Base-by-base conservation (phyloP, 2,113 vertebrate genomes). In the Panurus biarmicus region DNA sequence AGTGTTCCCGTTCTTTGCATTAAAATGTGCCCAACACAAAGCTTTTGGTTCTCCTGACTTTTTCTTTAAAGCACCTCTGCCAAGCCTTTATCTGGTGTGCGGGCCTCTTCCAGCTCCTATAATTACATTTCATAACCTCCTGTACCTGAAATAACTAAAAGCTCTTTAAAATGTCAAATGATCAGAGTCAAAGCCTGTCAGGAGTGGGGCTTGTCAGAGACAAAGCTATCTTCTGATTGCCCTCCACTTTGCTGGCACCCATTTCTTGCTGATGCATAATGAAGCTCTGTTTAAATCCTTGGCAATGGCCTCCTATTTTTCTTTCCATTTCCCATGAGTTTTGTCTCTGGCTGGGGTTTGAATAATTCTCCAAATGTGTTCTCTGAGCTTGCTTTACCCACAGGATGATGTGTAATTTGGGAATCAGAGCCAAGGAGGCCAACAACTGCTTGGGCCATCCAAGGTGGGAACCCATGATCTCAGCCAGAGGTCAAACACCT, bases 91-190 rank as follows among this genome's bases (percentile, higher is more conserved):
- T 83, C 72, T 62, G 47, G 33, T 80, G n/a, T 74, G 58, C 56
- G 77, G 87, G 50, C 56, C 71, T 88, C 51, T 65, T 90, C 60
- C 88, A 92, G 44, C 72, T 93, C 72, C 64, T 77, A 2, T 88
- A 90, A 83, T 93, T 95, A 40, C 56, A 47, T 92, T 92, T 90
- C 60, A 66, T 90, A 90, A 92, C 64, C 75, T 86, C 21, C 48
- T 5, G 6, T 83, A 88, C 67, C 92, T 88, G 75, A 83, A 95
- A 83, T 85, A 92, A 83, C 78, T 83, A 83, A 93, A 93, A 93
- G 88, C 94, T 86, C 75, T 94, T 95, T 83, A 95, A 87, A 94
- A 90, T 77, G 85, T 88, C 82, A 94, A 77, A 88, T 83, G 71
- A 96, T 66, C 58, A n/a, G 78, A 87, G 82, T 77, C 93, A 73